Base-by-base conservation (phyloP, 2,888 invertebrate genomes). In the Scaptomyza caliginosa region DNA sequence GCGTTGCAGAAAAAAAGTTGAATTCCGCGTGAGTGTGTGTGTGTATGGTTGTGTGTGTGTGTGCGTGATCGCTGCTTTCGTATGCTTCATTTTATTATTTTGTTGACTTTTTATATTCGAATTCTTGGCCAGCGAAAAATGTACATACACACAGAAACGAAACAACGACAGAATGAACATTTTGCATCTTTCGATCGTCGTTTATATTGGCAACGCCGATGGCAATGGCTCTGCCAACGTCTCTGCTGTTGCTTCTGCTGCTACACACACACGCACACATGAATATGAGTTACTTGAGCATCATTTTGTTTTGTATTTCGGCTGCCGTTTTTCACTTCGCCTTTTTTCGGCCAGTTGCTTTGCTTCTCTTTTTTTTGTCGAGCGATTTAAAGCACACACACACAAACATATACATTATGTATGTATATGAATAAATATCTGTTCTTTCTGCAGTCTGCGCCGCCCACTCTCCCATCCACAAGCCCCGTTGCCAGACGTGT, bases 161-260 rank as follows among this genome's bases (percentile, higher is more conserved):
- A 55, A 70, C 82, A 64, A 63, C 85, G 51, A 64, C 79, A 63
- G 68, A 87, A 82, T 86, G 86, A 83, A 74, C 77, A 78, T 82
- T 86, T 86, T 88, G 88, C 86, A 88, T 86, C 88, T 87, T 82
- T 75, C 85, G 86, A 80, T 82, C 74, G 77, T 67, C 85, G 76
- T 81, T 81, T 81, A 81, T 81, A 87, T 84, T 77, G 80, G 77
- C 74, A 77, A 69, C 68, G 72, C 67, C 74, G 67, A 57, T 74
- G 67, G 60, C 75, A 54, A 45, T 78, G 60, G 52, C 65, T 42
- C 50, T 58, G 62, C 50, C 50, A 50, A 34, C 23, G 51, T 40
- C 42, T 48, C 40, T 24, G 40, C 46, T 50, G 74, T 45, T 65
- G 63, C 39, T 70, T 49, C 60, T 62, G 64, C 43, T 38, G 64